phyloP scores from a whole-genome alignment of 2,113 vertebrate species.

The Mesitornis unicolor region DNA sequence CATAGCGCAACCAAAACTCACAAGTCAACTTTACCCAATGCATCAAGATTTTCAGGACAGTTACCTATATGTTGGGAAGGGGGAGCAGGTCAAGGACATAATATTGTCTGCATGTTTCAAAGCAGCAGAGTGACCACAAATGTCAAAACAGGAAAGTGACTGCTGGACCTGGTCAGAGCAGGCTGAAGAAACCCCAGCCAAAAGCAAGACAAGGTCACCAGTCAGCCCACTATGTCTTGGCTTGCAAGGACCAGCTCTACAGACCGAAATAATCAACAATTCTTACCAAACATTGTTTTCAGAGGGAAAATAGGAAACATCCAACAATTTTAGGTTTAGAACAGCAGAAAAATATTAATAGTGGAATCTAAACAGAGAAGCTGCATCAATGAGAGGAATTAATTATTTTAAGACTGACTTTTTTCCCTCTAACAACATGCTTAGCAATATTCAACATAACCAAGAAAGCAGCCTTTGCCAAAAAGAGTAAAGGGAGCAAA shows the following conservation, averaged over 20 bases:
- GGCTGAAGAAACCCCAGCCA: conserved; percentile 6
- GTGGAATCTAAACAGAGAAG: background rate
- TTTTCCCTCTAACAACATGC: background rate
- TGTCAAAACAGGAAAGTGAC: conserved; percentile 40
- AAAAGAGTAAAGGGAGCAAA: background rate
- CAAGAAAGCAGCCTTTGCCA: background rate
- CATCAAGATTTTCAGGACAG: background rate
- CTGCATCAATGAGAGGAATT: background rate
- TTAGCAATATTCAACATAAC: background rate
- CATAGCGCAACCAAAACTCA: background rate
- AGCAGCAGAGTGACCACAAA: background rate
- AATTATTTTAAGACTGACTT: background rate
- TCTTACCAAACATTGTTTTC: conserved; percentile 24
- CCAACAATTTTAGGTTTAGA: conserved; percentile 1
- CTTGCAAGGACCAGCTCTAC: background rate
- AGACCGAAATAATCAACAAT: background rate
- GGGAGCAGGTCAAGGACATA: background rate
- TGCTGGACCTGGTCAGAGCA: background rate
- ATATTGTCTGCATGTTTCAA: background rate
- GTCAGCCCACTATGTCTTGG: background rate
- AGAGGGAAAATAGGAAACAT: conserved; percentile 31
- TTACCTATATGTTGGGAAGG: background rate
- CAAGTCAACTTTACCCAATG: background rate
- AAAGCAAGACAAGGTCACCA: conserved; percentile 31
- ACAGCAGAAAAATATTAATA: background rate